Evolutionary conservation across 2,888 invertebrate species (phyloP).

Genomic region (Clivina fossor): DNA sequence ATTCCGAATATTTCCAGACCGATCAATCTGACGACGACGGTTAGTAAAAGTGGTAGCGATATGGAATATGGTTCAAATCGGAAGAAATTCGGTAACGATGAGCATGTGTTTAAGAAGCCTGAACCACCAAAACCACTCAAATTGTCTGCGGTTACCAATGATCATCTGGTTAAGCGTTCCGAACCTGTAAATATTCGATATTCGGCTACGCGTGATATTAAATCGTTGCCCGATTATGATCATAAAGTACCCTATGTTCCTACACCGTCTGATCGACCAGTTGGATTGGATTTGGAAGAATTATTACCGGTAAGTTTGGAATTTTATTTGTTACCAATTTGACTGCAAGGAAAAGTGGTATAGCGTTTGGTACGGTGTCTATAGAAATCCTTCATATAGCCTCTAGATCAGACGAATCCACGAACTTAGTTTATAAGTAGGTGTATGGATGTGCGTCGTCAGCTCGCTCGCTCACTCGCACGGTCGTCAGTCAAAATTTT

Average conservation of each 20-base stretch:
- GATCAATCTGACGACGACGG: conserved; percentile 38
- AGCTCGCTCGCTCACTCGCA: no score
- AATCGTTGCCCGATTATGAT: conserved; percentile 53
- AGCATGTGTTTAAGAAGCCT: conserved; percentile 16
- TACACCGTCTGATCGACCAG: conserved; percentile 69
- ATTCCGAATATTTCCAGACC: conserved; percentile 48
- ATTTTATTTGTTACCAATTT: no score
- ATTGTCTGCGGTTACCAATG: no score
- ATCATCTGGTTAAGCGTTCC: conserved; percentile 4
- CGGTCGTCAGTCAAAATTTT: no score
- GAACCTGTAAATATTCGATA: conserved; percentile 54
- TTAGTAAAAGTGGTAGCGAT: conserved; percentile 26
- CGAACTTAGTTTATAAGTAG: no score
- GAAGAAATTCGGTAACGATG: conserved; percentile 14
- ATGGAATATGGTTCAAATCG: no score
- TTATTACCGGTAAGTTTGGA: conserved; percentile 75
- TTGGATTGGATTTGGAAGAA: conserved; percentile 77
- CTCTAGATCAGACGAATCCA: no score
- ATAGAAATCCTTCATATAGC: no score
- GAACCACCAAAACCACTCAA: conserved; percentile 20
- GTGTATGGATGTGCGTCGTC: no score
- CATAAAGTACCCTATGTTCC: conserved; percentile 65
- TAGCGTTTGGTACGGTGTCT: no score
- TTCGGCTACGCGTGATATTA: conserved; percentile 50
- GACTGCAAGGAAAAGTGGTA: no score